These are phyloP conservation scores for Pandion haliaetus DNA, from an alignment of 2,113 vertebrate species.

Conservation along the genomic window DNA sequence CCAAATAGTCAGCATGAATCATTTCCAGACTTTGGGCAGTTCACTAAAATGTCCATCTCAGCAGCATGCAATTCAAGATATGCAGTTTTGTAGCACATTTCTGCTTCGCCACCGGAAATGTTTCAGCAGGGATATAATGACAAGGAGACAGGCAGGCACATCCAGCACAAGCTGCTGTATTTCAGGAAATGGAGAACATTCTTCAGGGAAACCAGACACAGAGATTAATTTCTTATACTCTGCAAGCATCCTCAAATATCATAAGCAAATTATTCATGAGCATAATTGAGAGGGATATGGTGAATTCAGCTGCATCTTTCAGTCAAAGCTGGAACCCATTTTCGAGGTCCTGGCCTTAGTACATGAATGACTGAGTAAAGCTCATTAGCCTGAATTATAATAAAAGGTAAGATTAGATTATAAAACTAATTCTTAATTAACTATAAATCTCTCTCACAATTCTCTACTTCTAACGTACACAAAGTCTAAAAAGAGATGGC, in stretches of 20 bases:
- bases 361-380: background rate
- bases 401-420: background rate
- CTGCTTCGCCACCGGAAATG: background rate
- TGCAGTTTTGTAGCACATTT: background rate
- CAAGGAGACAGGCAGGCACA: background rate
- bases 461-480: background rate
- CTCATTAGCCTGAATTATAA: background rate
- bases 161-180: background rate
- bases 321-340: background rate
- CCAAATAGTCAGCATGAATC: conserved; percentile 8
- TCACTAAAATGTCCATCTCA: background rate
- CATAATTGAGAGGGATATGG: background rate
- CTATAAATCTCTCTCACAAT: background rate
- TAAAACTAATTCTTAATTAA: background rate
- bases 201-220: background rate
- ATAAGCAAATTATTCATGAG: background rate
- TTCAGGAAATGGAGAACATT: background rate
- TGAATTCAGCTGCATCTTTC: background rate
- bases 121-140: background rate
- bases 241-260: background rate
- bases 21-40: conserved; percentile 18
- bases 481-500: background rate
- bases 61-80: background rate
- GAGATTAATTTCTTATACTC: background rate
- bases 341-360: background rate